Conservation (phyloP, 2,888 invertebrate species). For the Mesoligia furuncula region DNA sequence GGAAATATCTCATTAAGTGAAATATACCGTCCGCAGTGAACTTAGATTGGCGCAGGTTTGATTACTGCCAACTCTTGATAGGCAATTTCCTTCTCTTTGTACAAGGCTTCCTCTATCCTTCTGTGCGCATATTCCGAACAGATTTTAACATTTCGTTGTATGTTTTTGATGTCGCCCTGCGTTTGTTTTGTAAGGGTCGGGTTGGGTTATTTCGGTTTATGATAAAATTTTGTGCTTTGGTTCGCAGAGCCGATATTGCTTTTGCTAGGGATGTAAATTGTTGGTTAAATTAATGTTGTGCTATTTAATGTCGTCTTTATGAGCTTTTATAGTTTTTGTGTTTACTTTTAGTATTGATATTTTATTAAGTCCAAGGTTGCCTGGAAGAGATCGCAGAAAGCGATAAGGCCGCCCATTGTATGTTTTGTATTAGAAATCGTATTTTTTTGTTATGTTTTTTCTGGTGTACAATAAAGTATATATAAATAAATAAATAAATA, state of each 20-base stretch:
- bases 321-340: not conserved
- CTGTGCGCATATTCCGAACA: constrained; percentile 78
- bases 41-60: constrained; percentile 84
- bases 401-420: too few relatives aligned
- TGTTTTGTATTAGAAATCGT: too few relatives aligned
- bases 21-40: constrained; percentile 80
- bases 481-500: too few relatives aligned
- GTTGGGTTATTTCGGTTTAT: constrained; percentile 50
- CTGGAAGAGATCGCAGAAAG: too few relatives aligned
- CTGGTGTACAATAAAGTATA: too few relatives aligned
- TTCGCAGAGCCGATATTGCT: constrained; percentile 19
- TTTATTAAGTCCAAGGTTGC: not conserved
- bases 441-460: too few relatives aligned
- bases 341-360: not conserved
- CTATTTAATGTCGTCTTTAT: not conserved
- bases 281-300: constrained; percentile 1
- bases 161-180: constrained; percentile 75
- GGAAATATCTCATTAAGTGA: constrained; percentile 84
- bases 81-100: constrained; percentile 89
- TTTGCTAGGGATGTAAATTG: not conserved
- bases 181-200: constrained; percentile 59
- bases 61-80: constrained; percentile 85
- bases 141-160: constrained; percentile 80
- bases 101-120: constrained; percentile 79
- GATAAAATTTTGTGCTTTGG: constrained; percentile 28